Percentiles rank a stretch among this genome's conserved stretches.
Conservation (phyloP, 2,797 vertebrate species). For the Alfaro cultratus region DNA sequence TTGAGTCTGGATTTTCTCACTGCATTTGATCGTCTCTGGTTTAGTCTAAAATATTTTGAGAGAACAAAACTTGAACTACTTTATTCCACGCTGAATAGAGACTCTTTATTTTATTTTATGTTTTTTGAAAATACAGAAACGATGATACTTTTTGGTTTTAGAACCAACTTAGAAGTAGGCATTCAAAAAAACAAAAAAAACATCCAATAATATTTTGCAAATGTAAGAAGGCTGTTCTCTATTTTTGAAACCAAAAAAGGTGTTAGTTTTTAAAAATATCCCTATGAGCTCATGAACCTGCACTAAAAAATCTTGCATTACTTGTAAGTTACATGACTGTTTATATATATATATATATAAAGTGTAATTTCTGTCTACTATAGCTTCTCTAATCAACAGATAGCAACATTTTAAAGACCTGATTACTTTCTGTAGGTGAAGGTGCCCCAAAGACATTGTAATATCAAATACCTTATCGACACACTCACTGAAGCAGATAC, state of each 20-base stretch:
- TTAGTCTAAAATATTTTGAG: background rate
- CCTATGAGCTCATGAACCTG: background rate
- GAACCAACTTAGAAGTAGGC: background rate
- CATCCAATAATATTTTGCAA: background rate
- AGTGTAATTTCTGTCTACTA: background rate
- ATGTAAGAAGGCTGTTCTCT: background rate
- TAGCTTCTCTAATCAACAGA: slow-evolving; percentile 33
- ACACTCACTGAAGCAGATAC: slow-evolving; percentile 13
- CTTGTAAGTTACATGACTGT: background rate
- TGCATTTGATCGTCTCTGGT: background rate
- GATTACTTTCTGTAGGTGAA: slow-evolving; percentile 3
- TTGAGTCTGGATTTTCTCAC: background rate
- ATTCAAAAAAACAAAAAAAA: background rate
- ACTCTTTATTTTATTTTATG: background rate
- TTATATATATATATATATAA: too few species aligned
- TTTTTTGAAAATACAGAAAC: background rate
- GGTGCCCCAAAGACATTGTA: slow-evolving; percentile 12
- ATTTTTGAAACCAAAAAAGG: background rate
- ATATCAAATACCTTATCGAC: slow-evolving; percentile 22
- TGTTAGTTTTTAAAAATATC: background rate
- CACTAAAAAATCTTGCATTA: background rate
- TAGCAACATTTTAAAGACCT: slow-evolving; percentile 37
- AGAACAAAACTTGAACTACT: background rate
- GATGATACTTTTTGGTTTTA: background rate
- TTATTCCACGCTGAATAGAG: background rate